phyloP scores from a whole-genome alignment of 1,140 invertebrate species.

The Lepidurus packardi region DNA sequence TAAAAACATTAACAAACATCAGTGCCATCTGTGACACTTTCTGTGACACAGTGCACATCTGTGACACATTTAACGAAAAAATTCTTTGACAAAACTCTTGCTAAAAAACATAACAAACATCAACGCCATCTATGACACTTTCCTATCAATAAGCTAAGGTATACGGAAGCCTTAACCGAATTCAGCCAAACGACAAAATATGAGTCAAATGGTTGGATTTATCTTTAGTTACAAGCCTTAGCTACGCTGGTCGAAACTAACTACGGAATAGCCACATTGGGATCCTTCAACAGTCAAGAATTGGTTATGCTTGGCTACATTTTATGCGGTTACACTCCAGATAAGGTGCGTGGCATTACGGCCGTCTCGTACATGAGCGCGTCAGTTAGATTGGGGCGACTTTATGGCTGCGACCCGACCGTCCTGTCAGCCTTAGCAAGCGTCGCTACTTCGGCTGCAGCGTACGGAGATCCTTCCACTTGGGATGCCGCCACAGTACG shows the following conservation, averaged over 20 bases:
- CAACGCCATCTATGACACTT: no score
- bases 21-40: no score
- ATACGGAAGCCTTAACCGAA: no score
- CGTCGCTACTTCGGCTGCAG: background rate
- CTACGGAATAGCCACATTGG: background rate
- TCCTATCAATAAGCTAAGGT: no score
- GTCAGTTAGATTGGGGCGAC: background rate
- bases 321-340: constrained; percentile 5
- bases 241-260: background rate
- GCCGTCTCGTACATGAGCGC: background rate
- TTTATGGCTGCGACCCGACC: constrained; percentile 20
- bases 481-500: constrained; percentile 29
- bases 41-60: no score
- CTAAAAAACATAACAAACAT: no score
- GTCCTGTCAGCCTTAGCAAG: constrained; percentile 19
- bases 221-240: background rate
- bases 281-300: background rate
- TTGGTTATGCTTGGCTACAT: background rate
- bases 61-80: no score
- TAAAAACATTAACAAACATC: no score
- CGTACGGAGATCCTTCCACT: background rate
- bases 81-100: no score
- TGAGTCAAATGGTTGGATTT: background rate
- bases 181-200: background rate
- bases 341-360: constrained; percentile 3